Percentiles rank a stretch among this genome's conserved stretches.
Evolutionary conservation across 2,797 vertebrate species (phyloP).

Genomic region (Aphelocoma californica): DNA sequence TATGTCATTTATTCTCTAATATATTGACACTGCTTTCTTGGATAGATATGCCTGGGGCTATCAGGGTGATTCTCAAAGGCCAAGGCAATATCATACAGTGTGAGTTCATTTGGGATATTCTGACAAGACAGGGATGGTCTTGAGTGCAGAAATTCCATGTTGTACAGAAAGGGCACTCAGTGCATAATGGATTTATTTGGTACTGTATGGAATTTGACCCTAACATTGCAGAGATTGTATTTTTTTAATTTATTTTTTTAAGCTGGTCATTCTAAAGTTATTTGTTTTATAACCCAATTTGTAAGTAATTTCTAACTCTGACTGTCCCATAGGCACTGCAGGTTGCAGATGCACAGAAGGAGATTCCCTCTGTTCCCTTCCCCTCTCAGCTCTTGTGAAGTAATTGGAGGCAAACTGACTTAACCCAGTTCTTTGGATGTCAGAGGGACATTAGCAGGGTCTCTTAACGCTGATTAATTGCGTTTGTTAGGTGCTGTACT

Average conservation of each 20-base stretch:
- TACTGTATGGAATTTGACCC: neutral
- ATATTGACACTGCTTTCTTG: neutral
- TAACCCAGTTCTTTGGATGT: neutral
- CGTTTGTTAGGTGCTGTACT: neutral
- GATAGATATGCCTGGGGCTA: neutral
- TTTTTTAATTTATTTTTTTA: neutral
- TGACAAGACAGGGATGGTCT: neutral
- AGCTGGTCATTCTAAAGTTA: neutral
- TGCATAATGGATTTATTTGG: neutral
- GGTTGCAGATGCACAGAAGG: neutral
- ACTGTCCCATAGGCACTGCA: neutral
- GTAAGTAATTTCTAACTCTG: neutral
- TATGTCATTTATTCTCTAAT: neutral
- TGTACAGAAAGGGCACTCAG: neutral
- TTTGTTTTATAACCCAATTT: neutral
- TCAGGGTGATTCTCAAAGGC: neutral
- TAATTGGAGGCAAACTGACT: neutral
- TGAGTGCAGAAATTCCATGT: neutral
- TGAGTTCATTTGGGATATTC: neutral
- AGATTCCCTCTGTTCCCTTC: neutral
- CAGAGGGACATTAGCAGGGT: neutral
- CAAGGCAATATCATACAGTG: neutral
- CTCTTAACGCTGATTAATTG: constrained; percentile 48
- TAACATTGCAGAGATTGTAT: neutral
- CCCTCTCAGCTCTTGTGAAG: neutral